phyloP scores from a whole-genome alignment of 2,888 invertebrate genomes.

The Xestia xanthographa region DNA sequence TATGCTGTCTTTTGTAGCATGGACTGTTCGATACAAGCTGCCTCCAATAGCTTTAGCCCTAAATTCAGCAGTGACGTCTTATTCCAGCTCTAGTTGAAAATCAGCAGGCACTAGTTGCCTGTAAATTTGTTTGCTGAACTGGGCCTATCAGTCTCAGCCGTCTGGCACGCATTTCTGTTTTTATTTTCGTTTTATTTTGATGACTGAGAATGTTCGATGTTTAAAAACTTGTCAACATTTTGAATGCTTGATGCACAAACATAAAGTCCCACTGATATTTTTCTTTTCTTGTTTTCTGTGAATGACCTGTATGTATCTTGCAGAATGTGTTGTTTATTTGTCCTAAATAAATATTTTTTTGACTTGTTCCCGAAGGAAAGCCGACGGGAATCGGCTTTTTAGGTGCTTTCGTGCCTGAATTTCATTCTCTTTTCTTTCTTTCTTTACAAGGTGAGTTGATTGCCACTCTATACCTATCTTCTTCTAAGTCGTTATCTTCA shows the following conservation, averaged over 20 bases:
- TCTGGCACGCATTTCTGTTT: background rate
- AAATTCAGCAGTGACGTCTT: background rate
- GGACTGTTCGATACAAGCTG: background rate
- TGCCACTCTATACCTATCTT: background rate
- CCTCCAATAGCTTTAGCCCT: background rate
- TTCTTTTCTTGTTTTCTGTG: background rate
- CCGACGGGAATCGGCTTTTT: too few relatives aligned
- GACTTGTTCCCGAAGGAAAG: too few relatives aligned
- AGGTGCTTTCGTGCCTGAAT: too few relatives aligned
- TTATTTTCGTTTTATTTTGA: conserved; percentile 23
- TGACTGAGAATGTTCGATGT: too few relatives aligned
- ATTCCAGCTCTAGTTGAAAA: background rate
- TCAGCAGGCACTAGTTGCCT: background rate
- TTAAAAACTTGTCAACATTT: background rate
- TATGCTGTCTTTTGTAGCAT: background rate
- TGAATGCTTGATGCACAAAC: background rate
- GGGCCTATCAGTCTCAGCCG: too few relatives aligned
- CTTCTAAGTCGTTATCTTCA: too few relatives aligned
- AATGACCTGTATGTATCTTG: background rate
- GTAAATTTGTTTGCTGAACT: too few relatives aligned
- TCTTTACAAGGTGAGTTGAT: background rate
- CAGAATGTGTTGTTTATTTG: background rate
- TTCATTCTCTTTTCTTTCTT: background rate
- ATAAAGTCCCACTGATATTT: too few relatives aligned
- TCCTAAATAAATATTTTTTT: background rate